Evolutionary conservation across 1,140 invertebrate genomes (phyloP).

Genomic region (Himalopsyche phryganea): DNA sequence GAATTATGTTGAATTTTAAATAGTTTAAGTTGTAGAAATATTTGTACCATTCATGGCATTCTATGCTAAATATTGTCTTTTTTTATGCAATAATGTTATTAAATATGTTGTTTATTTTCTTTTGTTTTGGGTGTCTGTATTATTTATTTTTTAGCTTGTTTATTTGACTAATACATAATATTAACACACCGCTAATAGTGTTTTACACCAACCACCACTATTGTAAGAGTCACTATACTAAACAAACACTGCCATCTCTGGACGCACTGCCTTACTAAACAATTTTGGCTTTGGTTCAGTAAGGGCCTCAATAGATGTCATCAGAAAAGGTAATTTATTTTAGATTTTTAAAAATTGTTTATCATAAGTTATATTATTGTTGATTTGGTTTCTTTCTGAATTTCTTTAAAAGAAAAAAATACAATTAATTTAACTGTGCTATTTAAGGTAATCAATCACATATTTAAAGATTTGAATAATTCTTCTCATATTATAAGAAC

Average conservation of each 20-base stretch:
- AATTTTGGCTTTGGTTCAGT: neutral
- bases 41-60: neutral
- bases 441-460: no score
- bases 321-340: slow-evolving; percentile 7
- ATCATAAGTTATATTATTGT: neutral
- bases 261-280: slow-evolving; percentile 13
- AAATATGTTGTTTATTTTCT: no score
- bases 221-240: slow-evolving; percentile 7
- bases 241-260: slow-evolving; percentile 8
- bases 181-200: slow-evolving; percentile 7
- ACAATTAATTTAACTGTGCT: no score
- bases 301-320: neutral
- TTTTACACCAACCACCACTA: slow-evolving; percentile 1
- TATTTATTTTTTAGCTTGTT: slow-evolving; percentile 12
- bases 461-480: no score
- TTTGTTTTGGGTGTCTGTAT: neutral
- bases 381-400: no score
- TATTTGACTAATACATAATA: slow-evolving; percentile 5
- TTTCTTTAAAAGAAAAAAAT: no score
- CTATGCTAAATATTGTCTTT: no score
- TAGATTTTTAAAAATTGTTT: neutral
- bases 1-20: no score
- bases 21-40: no score
- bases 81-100: no score
- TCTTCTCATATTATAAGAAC: no score